These are phyloP conservation scores for Drosophila kepulauana DNA, from an alignment of 1,140 invertebrate species.

Conservation along the genomic window DNA sequence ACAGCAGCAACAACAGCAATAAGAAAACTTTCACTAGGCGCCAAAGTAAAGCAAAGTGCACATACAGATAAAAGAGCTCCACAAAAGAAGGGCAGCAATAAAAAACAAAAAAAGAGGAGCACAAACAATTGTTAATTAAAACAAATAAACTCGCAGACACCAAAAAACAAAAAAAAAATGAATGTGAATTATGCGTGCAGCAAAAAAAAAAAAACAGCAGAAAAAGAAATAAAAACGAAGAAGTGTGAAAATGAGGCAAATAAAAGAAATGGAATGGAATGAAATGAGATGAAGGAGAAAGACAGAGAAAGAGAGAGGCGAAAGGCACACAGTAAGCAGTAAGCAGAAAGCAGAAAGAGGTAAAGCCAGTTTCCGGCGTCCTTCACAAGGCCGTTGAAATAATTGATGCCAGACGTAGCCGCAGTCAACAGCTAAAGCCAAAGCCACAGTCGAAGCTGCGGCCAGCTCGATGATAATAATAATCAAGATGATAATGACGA, in stretches of 20 bases:
- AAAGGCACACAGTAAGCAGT: conserved; percentile 9
- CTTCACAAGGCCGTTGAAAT: conserved; percentile 79
- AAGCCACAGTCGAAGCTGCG: neutral
- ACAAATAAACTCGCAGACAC: conserved; percentile 69
- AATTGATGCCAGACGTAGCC: conserved; percentile 48
- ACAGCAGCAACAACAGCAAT: conserved; percentile 17
- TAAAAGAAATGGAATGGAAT: conserved; percentile 32
- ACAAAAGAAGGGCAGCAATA: conserved; percentile 44
- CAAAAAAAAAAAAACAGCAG: conserved; percentile 6
- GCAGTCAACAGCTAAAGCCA: neutral
- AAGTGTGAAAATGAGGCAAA: conserved; percentile 42
- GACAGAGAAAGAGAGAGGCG: conserved; percentile 39
- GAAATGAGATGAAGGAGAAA: conserved; percentile 37
- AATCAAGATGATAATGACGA: conserved; percentile 13
- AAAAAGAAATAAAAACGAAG: conserved; percentile 22
- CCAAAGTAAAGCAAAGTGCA: conserved; percentile 77
- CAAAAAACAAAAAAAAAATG: conserved; percentile 29
- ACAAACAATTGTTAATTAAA: conserved; percentile 74
- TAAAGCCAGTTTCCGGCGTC: conserved; percentile 79
- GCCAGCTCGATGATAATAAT: conserved; percentile 30
- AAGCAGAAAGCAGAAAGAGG: conserved; percentile 36
- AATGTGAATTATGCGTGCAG: conserved; percentile 73
- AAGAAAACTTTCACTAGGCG: conserved; percentile 70
- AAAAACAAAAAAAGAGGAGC: conserved; percentile 11
- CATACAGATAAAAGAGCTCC: conserved; percentile 53